Evolutionary conservation across 2,113 vertebrate species (phyloP).

Genomic region (Heptranchias perlo): DNA sequence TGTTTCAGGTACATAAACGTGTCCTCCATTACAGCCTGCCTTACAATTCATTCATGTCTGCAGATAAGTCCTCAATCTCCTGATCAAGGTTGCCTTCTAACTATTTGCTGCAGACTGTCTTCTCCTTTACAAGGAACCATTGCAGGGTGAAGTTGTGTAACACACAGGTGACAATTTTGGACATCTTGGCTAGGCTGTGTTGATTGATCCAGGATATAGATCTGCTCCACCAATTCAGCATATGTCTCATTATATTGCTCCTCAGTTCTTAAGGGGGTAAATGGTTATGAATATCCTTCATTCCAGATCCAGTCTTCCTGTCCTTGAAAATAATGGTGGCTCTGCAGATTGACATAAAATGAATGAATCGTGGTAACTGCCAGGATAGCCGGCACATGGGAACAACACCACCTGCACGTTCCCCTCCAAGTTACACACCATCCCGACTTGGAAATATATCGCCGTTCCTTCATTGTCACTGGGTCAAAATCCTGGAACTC

Average conservation of each 20-base stretch:
- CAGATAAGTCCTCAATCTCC: background rate
- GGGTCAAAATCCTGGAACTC: too few species aligned
- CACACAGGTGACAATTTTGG: background rate
- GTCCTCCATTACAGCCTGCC: background rate
- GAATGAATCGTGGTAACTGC: background rate
- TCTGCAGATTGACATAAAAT: background rate
- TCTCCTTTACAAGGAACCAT: background rate
- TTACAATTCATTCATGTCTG: background rate
- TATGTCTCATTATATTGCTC: background rate
- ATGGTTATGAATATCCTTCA: background rate
- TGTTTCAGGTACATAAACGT: background rate
- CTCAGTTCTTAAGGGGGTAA: background rate
- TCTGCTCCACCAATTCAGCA: background rate
- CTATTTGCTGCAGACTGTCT: background rate
- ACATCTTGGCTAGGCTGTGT: background rate
- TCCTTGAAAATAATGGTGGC: background rate
- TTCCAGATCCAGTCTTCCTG: background rate
- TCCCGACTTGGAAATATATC: too few species aligned
- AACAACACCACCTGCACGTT: too few species aligned
- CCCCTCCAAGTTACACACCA: too few species aligned
- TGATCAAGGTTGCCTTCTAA: background rate
- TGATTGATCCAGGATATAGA: background rate
- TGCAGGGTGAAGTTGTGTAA: background rate
- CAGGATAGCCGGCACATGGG: background rate
- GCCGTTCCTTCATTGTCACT: too few species aligned